Conservation (phyloP, 2,797 vertebrate genomes). For the Babyrousa celebensis region DNA sequence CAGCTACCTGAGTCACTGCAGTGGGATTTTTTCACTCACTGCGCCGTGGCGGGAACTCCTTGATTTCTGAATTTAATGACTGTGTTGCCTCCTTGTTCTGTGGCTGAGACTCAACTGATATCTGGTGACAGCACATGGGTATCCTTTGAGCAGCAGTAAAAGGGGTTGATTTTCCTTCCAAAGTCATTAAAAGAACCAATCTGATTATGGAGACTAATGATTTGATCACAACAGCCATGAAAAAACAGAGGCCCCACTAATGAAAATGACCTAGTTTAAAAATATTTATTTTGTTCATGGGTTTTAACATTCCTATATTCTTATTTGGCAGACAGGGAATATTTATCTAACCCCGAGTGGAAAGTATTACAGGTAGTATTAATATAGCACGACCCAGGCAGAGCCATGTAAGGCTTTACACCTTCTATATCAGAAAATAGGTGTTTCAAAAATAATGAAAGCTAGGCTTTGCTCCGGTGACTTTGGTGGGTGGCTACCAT, state of each 20-base stretch:
- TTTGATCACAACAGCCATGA: not conserved
- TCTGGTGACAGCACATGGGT: not conserved
- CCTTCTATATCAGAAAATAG: not conserved
- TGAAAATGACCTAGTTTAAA: not conserved
- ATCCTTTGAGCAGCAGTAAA: not conserved
- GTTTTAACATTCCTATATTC: constrained; percentile 8
- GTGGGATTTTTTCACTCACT: too few relatives aligned
- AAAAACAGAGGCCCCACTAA: not conserved
- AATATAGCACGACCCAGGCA: not conserved
- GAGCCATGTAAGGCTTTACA: not conserved
- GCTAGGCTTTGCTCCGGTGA: not conserved
- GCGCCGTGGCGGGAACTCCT: too few relatives aligned
- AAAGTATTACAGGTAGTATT: not conserved
- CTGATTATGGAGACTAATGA: not conserved
- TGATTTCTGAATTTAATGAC: not conserved
- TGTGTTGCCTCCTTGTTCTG: not conserved
- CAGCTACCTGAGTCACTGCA: too few relatives aligned
- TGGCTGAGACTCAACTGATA: not conserved
- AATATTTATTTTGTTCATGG: not conserved
- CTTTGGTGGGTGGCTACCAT: not conserved
- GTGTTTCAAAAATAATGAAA: constrained; percentile 36
- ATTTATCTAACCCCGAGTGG: not conserved
- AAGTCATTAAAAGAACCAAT: constrained; percentile 53
- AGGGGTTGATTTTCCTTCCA: not conserved
- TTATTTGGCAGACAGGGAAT: not conserved